A percentile compares a stretch with the other conserved stretches of the same genome.
Conservation (phyloP, 2,113 vertebrate genomes). For the Solenodon paradoxus region DNA sequence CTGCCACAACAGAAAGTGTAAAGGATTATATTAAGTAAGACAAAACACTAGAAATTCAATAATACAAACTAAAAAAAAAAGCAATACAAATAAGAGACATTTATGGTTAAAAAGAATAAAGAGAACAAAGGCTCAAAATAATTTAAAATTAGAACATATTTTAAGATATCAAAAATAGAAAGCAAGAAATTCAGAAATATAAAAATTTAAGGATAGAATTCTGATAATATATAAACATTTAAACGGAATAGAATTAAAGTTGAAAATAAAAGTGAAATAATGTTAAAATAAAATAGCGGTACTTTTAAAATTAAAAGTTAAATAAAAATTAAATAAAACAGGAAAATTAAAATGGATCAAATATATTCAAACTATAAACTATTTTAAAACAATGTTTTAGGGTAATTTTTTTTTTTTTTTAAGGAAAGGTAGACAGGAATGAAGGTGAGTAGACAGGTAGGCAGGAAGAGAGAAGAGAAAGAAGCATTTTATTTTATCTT, state of each 20-base stretch:
- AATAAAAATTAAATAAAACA: neutral
- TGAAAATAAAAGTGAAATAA: neutral
- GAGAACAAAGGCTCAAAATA: neutral
- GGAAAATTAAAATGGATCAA: neutral
- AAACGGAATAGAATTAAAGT: neutral
- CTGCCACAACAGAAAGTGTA: neutral
- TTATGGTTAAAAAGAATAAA: neutral
- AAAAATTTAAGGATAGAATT: neutral
- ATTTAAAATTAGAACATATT: slow-evolving; percentile 20
- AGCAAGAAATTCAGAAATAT: neutral
- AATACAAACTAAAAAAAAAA: neutral
- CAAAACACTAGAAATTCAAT: neutral
- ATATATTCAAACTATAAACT: neutral
- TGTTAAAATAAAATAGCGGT: neutral
- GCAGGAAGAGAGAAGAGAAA: no score
- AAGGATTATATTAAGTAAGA: neutral
- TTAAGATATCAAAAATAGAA: neutral
- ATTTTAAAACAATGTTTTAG: neutral
- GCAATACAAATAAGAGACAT: neutral
- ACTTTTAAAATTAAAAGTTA: slow-evolving; percentile 11
- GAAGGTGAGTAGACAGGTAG: no score
- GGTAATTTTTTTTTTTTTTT: no score
- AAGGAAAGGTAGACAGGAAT: no score
- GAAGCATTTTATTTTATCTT: no score
- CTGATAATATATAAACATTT: neutral